A percentile compares a stretch with the other conserved stretches of the same genome.
These are phyloP conservation scores for Ceriagrion tenellum DNA, from an alignment of 2,888 invertebrate genomes.

Conservation along the genomic window DNA sequence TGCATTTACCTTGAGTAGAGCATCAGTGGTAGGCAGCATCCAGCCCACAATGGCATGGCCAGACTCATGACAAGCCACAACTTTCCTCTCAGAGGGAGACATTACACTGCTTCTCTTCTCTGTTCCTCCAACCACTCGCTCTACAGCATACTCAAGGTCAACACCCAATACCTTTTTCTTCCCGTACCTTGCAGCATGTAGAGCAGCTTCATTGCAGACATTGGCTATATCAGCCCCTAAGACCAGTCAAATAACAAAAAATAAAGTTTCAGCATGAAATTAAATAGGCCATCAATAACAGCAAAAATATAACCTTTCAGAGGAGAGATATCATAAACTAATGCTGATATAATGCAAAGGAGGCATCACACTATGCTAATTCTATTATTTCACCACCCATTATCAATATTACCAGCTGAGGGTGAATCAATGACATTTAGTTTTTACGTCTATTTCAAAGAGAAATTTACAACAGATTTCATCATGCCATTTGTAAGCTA, in stretches of 20 bases:
- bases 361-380: no score
- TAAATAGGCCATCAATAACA: no score
- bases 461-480: no score
- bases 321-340: no score
- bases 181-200: conserved; percentile 93
- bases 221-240: conserved; percentile 98
- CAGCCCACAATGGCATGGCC: conserved; percentile 98
- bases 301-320: no score
- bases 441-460: no score
- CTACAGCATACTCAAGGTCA: conserved; percentile 96
- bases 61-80: conserved; percentile 92
- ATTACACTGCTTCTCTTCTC: conserved; percentile 93
- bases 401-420: no score
- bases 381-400: no score
- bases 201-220: conserved; percentile 98
- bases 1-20: conserved; percentile 85
- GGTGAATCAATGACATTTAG: no score
- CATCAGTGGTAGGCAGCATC: conserved; percentile 96
- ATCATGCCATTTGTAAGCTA: no score
- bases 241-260: conserved; percentile 62
- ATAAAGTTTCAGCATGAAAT: background rate
- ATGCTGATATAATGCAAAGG: no score
- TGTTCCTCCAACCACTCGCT: conserved; percentile 95
- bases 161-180: conserved; percentile 84
- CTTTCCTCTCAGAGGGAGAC: conserved; percentile 87